Base-by-base conservation (phyloP, 2,888 invertebrate species). In the Drosophila gaucha region DNA sequence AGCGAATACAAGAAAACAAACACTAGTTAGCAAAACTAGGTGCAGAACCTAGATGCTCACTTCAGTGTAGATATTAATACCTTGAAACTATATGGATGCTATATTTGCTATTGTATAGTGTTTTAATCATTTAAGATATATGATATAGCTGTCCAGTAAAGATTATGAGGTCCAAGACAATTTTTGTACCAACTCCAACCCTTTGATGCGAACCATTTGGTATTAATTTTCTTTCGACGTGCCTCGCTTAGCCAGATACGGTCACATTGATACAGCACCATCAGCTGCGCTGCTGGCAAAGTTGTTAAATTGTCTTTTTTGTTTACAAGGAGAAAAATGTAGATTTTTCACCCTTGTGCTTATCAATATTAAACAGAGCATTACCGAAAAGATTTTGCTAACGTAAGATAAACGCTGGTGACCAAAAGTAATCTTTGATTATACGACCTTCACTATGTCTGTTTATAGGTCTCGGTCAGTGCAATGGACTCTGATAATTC, bases 271-370 rank as follows among this genome's bases (percentile, higher is more conserved):
- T 10, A 2, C 6, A 1, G 8, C 20, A 28, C 18, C 20, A 75
- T 60, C 86, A 86, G 85, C 80, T 86, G 80, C 57, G 55, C 58
- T 28, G 41, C 31, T 64, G 43, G 43, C 28, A 52, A 22, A 44
- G 18, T 75, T 58, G 22, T 20, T 24, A 24, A 43, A 41, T 46
- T 66, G 43, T 46, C 20, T 18, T 50, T 63, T 31, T 68, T 79
- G 74, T 84, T 80, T 83, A 86, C 67, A 38, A 60, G 12, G 26
- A 14, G 38, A 24, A 84, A 80, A 67, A 86, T 84, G 80, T 73
- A 80, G 80, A 39, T 51, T 30, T 50, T 14, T 26, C 5, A 22
- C 8, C 1, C 6, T 10, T 26, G 14, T 12, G 14, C 9, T 20
- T 6, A 12, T 1, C 24, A 41, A 24, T 20, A 3, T 9, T 9